Base-by-base conservation (phyloP, 1,140 invertebrate genomes). In the Asobara japonica region DNA sequence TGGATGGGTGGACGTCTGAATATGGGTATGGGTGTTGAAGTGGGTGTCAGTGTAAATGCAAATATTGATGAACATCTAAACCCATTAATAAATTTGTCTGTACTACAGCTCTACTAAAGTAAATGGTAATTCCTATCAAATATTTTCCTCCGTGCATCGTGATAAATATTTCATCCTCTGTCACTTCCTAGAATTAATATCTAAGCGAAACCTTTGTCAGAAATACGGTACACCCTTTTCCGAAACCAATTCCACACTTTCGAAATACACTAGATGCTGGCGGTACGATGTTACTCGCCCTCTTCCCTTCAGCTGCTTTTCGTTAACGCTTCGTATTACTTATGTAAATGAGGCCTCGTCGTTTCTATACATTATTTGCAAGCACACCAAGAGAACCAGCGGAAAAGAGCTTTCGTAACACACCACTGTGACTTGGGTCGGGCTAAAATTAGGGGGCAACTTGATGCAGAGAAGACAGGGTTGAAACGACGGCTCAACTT, bases 311-410 rank as follows among this genome's bases (percentile, higher is more conserved):
- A 51, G 22, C 16, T 65, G 20, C 38, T 56, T 69, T 69, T 73
- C 70, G 66, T 77, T 70, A 65, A 65, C 67, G 71, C 74, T 81
- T 79, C 79, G 82, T 86, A 85, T 86, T 87, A 86, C 82, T 86
- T 86, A 87, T 86, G 86, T 83, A 87, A 81, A 87, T 87, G 83
- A 86, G 82, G 36, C 80, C 80, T 81, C 82, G 81, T 78, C 82
- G 79, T 87, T 84, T 82, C 81, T 86, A 83, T 86, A 86, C 83
- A 86, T 86, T 86, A 86, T 86, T 86, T 85, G 83, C 83, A 74
- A 80, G 80, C 79, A 79, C 71, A 74, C 74, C 16, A 41, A 60
- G 64, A 20, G 48, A 25, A 22, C 13, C 66, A 70, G 72, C 72
- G 60, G 41, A 48, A 76, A 77, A 74, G 69, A 78, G 13, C 72